A percentile compares a stretch with the other conserved stretches of the same genome.
These are phyloP conservation scores for Sebastes minor DNA, from an alignment of 2,797 vertebrate species.

Conservation along the genomic window DNA sequence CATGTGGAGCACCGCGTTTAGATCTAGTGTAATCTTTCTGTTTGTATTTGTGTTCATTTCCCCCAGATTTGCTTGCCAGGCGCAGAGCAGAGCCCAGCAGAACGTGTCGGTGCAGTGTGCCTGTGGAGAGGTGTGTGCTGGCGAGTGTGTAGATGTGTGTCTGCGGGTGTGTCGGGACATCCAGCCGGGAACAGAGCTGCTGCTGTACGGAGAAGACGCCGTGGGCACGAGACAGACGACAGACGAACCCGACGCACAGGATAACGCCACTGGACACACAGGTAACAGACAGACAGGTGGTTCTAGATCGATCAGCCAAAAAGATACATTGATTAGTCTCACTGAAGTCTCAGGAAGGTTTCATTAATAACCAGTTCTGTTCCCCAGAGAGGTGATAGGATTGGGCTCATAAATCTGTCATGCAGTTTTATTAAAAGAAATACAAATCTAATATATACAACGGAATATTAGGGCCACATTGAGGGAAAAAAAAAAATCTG, in stretches of 20 bases:
- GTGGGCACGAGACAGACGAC: background rate
- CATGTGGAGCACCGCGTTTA: background rate
- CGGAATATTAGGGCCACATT: too few relatives aligned
- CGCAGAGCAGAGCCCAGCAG: conserved; percentile 30
- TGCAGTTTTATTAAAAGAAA: too few relatives aligned
- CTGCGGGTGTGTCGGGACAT: conserved; percentile 60
- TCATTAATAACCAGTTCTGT: accelerated
- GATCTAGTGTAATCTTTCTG: background rate
- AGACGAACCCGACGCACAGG: background rate
- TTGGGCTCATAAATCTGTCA: too few relatives aligned
- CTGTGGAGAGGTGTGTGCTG: conserved; percentile 47
- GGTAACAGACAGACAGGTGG: conserved; percentile 25
- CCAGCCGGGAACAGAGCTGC: conserved; percentile 66
- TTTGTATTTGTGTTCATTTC: background rate
- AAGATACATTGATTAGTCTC: too few relatives aligned
- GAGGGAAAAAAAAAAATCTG: too few relatives aligned
- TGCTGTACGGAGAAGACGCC: conserved; percentile 34
- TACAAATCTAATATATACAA: too few relatives aligned
- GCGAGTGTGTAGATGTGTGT: conserved; percentile 25
- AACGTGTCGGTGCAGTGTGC: conserved; percentile 53
- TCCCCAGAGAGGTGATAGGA: too few relatives aligned
- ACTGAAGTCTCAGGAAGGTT: too few relatives aligned
- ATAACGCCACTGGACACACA: background rate
- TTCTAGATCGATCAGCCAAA: too few relatives aligned
- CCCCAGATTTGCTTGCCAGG: conserved; percentile 69